Conservation (phyloP, 2,113 vertebrate species). For the Sinocyclocheilus maitianheensis region DNA sequence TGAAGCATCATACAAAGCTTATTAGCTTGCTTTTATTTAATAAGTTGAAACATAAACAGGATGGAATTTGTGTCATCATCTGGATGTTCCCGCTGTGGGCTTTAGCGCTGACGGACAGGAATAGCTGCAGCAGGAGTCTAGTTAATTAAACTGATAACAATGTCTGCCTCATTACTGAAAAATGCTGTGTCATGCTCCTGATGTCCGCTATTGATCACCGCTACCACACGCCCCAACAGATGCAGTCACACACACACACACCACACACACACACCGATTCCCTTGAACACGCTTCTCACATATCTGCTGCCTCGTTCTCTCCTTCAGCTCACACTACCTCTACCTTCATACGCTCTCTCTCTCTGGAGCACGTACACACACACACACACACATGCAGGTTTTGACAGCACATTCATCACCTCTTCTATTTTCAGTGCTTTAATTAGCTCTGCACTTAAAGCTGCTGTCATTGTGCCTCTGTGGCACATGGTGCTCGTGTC, state of each 20-base stretch:
- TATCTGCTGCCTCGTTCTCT: constrained; percentile 1
- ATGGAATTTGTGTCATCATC: not conserved
- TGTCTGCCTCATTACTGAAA: constrained; percentile 43
- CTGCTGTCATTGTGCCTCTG: constrained; percentile 53
- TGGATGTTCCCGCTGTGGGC: not conserved
- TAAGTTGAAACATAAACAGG: constrained; percentile 16
- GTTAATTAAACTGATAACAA: constrained; percentile 54
- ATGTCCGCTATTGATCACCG: constrained; percentile 46
- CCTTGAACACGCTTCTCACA: constrained; percentile 13
- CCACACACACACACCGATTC: not conserved
- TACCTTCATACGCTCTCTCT: constrained; percentile 23
- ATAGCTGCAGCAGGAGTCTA: constrained; percentile 23
- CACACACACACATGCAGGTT: constrained; percentile 21
- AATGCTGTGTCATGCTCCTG: constrained; percentile 38
- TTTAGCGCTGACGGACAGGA: constrained; percentile 16
- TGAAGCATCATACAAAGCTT: constrained; percentile 4
- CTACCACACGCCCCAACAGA: not conserved
- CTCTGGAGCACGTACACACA: not conserved
- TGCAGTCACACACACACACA: not conserved
- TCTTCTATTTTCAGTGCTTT: constrained; percentile 60
- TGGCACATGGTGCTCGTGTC: constrained; percentile 44
- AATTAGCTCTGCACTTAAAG: constrained; percentile 62
- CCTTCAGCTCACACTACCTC: constrained; percentile 31
- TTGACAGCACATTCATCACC: constrained; percentile 62
- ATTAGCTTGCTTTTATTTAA: constrained; percentile 5